Conservation (phyloP, 1,140 invertebrate species). For the Orius laevigatus region DNA sequence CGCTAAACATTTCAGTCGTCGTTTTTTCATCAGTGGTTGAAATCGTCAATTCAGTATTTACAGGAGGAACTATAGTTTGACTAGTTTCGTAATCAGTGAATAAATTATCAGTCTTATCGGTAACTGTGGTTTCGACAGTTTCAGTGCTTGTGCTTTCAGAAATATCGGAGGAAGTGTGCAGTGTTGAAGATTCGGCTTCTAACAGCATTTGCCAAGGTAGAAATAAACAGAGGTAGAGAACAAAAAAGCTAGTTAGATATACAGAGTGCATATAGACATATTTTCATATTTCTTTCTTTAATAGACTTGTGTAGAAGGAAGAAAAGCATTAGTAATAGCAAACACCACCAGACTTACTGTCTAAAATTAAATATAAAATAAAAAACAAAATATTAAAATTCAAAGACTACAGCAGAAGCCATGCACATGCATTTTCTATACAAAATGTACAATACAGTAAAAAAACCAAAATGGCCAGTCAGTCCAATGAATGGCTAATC, state of each 20-base stretch:
- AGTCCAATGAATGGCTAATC: slow-evolving; percentile 1
- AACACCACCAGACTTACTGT: slow-evolving; percentile 1
- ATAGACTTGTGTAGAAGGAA: slow-evolving; percentile 20
- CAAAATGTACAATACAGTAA: background rate
- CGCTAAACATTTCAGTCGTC: slow-evolving; percentile 30
- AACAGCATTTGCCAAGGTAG: slow-evolving; percentile 8
- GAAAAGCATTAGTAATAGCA: slow-evolving; percentile 15
- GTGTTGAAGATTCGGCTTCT: slow-evolving; percentile 16
- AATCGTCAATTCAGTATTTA: too few relatives aligned
- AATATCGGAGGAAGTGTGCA: slow-evolving; percentile 12
- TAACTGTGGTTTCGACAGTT: background rate
- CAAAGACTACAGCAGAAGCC: background rate
- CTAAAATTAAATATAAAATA: background rate
- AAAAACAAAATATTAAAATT: background rate
- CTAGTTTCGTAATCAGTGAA: too few relatives aligned
- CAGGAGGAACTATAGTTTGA: too few relatives aligned
- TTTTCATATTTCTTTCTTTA: slow-evolving; percentile 6
- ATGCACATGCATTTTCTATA: slow-evolving; percentile 8
- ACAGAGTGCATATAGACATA: background rate
- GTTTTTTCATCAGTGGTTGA: slow-evolving; percentile 20
- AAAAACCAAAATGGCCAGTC: background rate
- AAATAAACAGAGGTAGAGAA: slow-evolving; percentile 8
- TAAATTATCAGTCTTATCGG: background rate
- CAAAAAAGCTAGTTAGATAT: slow-evolving; percentile 10
- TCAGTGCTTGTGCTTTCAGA: slow-evolving; percentile 1